Conservation (phyloP, 2,797 vertebrate genomes). For the Enteromius unitaeniatus region DNA sequence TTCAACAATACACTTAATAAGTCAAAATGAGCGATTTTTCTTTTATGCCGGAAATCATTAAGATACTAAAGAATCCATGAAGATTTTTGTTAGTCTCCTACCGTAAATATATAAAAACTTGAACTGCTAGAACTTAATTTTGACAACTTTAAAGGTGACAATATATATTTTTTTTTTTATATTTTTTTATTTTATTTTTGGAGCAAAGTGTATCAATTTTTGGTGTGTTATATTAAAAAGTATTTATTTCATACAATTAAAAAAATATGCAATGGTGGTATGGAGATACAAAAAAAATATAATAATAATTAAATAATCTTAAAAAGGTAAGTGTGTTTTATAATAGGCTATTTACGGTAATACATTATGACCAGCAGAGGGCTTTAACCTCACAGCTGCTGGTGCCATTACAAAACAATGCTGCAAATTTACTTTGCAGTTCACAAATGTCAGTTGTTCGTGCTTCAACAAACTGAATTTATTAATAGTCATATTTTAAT, state of each 20-base stretch:
- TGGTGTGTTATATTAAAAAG: background rate
- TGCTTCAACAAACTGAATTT: background rate
- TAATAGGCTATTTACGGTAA: background rate
- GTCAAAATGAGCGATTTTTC: too few relatives aligned
- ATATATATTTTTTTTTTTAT: too few relatives aligned
- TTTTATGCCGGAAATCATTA: too few relatives aligned
- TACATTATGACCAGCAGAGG: background rate
- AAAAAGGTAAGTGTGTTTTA: background rate
- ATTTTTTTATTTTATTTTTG: too few relatives aligned
- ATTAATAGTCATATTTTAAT: background rate
- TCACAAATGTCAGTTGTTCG: background rate
- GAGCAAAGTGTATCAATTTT: background rate
- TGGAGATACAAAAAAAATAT: background rate
- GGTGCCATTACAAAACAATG: background rate
- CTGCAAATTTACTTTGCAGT: background rate
- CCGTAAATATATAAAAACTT: too few relatives aligned
- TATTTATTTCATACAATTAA: background rate
- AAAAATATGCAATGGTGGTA: background rate
- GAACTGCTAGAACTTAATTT: too few relatives aligned
- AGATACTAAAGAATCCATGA: too few relatives aligned
- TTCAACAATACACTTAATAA: too few relatives aligned
- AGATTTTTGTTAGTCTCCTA: too few relatives aligned
- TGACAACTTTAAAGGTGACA: too few relatives aligned
- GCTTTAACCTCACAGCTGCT: background rate
- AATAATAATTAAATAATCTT: too few relatives aligned